A percentile compares a stretch with the other conserved stretches of the same genome.
Conservation (phyloP, 2,113 vertebrate species). For the Montifringilla adamsi region DNA sequence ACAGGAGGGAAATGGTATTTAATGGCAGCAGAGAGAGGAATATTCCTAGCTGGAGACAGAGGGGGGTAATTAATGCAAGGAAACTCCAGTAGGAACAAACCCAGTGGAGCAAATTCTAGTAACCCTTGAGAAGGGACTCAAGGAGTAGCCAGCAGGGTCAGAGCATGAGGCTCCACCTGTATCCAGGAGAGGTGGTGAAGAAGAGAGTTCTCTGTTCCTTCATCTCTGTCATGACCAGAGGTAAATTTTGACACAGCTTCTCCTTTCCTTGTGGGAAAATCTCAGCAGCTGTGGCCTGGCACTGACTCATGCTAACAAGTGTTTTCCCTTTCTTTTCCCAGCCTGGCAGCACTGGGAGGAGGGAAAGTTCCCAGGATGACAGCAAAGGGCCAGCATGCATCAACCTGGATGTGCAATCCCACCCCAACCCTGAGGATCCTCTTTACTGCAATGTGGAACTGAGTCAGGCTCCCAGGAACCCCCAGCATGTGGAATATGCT, state of each 20-base stretch:
- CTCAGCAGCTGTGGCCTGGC: background rate
- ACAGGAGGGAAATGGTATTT: background rate
- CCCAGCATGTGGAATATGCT: conserved; percentile 39
- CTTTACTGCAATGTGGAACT: background rate
- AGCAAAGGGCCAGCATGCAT: background rate
- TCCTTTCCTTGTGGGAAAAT: background rate
- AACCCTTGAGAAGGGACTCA: background rate
- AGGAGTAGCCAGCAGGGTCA: background rate
- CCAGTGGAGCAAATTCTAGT: background rate
- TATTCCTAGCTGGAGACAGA: background rate
- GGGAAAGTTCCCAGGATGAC: background rate
- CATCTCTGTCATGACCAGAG: background rate
- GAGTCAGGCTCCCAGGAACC: background rate
- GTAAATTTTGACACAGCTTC: background rate
- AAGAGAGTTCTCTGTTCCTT: background rate
- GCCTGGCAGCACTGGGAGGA: background rate
- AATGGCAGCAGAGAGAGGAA: background rate
- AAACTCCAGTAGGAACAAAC: background rate
- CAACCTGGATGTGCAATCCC: background rate
- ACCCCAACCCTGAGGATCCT: background rate
- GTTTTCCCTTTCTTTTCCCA: background rate
- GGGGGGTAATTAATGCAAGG: background rate
- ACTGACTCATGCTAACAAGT: background rate
- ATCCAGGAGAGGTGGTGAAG: background rate
- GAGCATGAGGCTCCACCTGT: background rate